A percentile compares a stretch with the other conserved stretches of the same genome.
phyloP scores from a whole-genome alignment of 2,797 vertebrate genomes.

The Chloroceryle amazona region DNA sequence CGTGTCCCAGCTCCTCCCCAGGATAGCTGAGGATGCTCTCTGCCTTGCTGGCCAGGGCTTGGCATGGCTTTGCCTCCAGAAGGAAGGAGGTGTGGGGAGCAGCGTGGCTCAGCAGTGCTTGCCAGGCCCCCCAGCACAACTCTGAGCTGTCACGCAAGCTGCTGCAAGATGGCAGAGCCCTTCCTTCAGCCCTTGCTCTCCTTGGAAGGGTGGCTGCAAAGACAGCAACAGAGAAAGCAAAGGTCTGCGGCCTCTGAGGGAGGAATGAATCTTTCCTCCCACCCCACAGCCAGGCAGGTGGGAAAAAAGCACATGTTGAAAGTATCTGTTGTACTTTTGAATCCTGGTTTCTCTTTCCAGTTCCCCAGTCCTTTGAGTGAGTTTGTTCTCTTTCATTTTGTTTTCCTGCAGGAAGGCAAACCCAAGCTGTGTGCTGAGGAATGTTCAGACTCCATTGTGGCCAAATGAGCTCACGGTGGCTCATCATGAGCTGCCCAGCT shows the following conservation, averaged over 20 bases:
- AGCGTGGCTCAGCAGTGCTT: fast-evolving
- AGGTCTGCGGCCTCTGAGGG: background rate
- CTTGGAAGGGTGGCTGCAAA: background rate
- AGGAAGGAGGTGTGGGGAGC: background rate
- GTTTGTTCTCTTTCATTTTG: background rate
- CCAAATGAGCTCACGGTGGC: background rate
- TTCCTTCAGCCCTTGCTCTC: background rate
- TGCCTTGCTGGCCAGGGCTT: background rate
- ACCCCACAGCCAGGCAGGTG: background rate
- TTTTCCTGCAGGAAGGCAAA: background rate
- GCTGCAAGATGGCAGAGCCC: background rate
- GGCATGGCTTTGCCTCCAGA: background rate
- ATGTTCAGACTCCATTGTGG: fast-evolving
- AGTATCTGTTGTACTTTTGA: background rate
- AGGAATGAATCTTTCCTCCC: background rate
- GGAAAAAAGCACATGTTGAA: fast-evolving
- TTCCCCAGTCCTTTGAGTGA: background rate
- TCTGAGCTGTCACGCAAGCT: background rate
- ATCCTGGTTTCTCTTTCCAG: background rate
- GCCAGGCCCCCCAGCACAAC: fast-evolving
- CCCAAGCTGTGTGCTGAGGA: background rate
- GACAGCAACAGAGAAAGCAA: background rate
- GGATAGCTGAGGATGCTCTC: background rate
- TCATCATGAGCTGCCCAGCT: background rate
- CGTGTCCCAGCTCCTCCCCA: background rate